Conservation (phyloP, 2,888 invertebrate species). For the Andrena haemorrhoa region DNA sequence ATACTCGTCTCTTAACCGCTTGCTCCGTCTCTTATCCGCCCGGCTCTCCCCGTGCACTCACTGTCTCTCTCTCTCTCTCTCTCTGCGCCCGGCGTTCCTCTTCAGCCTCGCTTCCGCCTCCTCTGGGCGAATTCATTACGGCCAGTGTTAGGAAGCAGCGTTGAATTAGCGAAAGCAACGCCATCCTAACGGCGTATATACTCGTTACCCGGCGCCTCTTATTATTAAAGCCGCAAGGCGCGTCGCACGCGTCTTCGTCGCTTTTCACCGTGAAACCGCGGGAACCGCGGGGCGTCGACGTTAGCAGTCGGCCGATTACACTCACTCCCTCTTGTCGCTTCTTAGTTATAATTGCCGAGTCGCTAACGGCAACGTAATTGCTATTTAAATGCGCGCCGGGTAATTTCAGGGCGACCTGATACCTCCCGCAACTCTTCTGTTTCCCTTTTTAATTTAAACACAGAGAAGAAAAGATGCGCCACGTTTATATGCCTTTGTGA, state of each 20-base stretch:
- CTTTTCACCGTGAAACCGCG: constrained; percentile 54
- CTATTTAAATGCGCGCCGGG: constrained; percentile 45
- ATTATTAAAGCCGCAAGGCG: constrained; percentile 70
- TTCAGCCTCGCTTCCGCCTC: constrained; percentile 8
- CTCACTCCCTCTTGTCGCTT: constrained; percentile 31
- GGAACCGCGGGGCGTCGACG: constrained; percentile 21
- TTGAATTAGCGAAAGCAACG: constrained; percentile 70
- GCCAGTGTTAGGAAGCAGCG: constrained; percentile 70
- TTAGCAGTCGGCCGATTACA: constrained; percentile 52
- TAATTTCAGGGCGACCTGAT: constrained; percentile 22
- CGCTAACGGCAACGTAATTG: constrained; percentile 47
- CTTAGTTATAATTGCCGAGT: constrained; percentile 58
- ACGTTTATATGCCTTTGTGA: not conserved
- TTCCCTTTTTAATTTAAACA: not conserved
- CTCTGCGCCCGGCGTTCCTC: not conserved
- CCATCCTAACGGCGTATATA: constrained; percentile 63
- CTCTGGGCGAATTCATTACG: constrained; percentile 80
- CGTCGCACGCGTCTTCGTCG: constrained; percentile 51
- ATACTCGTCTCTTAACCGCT: not conserved
- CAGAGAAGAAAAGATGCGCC: not conserved
- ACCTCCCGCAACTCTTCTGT: not conserved
- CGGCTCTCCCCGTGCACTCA: not conserved
- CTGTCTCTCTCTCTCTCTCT: constrained; percentile 8
- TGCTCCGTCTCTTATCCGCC: not conserved
- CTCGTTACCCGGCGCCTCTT: constrained; percentile 70